Evolutionary conservation across 2,113 vertebrate genomes (phyloP).

Genomic region (Pandion haliaetus): DNA sequence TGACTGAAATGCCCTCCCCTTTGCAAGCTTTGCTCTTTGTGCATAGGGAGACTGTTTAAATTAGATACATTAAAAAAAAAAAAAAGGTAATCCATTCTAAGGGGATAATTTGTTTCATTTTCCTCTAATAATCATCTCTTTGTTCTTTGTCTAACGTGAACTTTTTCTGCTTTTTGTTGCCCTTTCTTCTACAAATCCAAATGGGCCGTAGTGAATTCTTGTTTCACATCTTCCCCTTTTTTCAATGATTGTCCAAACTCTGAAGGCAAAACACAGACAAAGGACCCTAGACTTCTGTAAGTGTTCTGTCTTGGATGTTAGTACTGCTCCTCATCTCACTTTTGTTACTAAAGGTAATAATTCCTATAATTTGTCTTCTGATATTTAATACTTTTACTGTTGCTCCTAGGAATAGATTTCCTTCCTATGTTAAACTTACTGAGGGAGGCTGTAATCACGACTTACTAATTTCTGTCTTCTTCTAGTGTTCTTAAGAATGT

Average conservation of each 20-base stretch:
- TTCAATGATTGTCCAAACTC: neutral
- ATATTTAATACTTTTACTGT: neutral
- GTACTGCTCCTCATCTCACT: neutral
- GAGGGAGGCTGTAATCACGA: neutral
- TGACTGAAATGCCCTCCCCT: neutral
- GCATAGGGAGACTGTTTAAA: neutral
- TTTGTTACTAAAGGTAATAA: neutral
- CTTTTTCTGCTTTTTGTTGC: neutral
- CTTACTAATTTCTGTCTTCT: neutral
- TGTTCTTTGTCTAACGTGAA: neutral
- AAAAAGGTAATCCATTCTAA: neutral
- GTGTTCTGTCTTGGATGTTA: neutral
- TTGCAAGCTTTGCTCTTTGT: neutral
- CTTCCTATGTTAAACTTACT: neutral
- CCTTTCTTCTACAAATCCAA: neutral
- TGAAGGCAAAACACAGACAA: neutral
- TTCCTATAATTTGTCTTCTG: neutral
- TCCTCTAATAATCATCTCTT: neutral
- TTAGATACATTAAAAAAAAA: neutral
- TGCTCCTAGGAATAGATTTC: neutral
- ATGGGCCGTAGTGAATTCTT: neutral
- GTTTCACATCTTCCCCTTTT: neutral
- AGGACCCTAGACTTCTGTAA: neutral
- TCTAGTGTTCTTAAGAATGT: neutral
- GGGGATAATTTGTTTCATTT: neutral